Conservation (phyloP, 2,888 invertebrate species). For the Mythimna impura region DNA sequence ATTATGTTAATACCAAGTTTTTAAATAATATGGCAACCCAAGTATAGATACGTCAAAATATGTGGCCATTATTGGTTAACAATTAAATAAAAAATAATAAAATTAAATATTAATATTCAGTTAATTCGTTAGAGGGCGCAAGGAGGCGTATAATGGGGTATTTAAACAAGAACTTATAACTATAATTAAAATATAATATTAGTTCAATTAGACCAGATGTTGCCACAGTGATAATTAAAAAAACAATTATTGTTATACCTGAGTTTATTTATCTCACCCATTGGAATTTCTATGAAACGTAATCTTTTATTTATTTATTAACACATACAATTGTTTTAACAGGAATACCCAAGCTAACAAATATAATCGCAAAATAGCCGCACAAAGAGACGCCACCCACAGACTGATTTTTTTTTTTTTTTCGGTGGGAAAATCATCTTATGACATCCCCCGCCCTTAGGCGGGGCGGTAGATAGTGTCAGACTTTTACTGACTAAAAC, state of each 20-base stretch:
- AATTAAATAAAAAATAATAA: constrained; percentile 1
- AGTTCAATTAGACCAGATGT: constrained; percentile 69
- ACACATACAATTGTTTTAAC: no score
- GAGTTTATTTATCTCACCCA: background rate
- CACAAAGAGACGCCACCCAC: no score
- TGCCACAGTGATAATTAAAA: constrained; percentile 79
- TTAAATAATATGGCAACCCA: background rate
- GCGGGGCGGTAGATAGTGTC: no score
- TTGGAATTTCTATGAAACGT: no score
- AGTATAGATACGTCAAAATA: constrained; percentile 1
- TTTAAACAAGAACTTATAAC: constrained; percentile 44
- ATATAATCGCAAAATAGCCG: no score
- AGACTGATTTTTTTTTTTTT: no score
- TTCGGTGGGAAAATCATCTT: no score
- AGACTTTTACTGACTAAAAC: no score
- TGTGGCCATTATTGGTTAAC: background rate
- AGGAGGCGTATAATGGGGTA: constrained; percentile 49
- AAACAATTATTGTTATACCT: constrained; percentile 68
- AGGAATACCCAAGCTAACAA: no score
- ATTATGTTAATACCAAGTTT: background rate
- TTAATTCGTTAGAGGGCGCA: background rate
- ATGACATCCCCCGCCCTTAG: no score
- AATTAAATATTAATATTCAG: constrained; percentile 4
- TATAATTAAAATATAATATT: constrained; percentile 54
- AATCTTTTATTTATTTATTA: no score